These are phyloP conservation scores for Mohoua ochrocephala DNA, from an alignment of 2,113 vertebrate species.

Conservation along the genomic window DNA sequence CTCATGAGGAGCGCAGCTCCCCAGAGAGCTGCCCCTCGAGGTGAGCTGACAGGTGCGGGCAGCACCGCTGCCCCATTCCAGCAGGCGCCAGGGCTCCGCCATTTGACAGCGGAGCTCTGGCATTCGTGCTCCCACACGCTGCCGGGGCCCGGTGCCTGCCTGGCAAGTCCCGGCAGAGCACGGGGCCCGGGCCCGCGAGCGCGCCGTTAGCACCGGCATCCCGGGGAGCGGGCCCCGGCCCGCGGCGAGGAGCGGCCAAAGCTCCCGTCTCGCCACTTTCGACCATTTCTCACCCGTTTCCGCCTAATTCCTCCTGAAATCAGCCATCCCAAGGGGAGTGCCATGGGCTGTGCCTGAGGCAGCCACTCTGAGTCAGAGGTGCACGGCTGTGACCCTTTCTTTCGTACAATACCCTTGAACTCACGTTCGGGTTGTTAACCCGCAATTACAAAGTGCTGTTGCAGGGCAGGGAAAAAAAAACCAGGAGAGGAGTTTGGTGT, in stretches of 20 bases:
- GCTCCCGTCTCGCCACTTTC: fast-evolving
- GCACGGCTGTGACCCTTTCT: background rate
- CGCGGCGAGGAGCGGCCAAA: background rate
- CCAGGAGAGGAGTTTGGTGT: background rate
- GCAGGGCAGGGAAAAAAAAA: background rate
- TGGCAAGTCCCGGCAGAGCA: background rate
- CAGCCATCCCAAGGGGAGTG: background rate
- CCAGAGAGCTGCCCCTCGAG: background rate
- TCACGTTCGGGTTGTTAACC: background rate
- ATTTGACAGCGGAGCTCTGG: background rate
- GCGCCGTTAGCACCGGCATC: background rate
- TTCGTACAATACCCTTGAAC: background rate
- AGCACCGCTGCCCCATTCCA: background rate
- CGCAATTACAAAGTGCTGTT: background rate
- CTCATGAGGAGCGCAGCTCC: fast-evolving
- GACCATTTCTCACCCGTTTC: background rate
- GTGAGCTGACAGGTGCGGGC: fast-evolving
- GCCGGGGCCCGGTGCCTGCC: background rate
- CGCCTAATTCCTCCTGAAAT: background rate
- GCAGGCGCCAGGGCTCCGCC: background rate
- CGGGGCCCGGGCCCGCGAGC: too few relatives aligned
- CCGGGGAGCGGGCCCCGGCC: background rate
- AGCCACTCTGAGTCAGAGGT: background rate
- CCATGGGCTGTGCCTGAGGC: fast-evolving
- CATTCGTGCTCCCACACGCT: background rate